A percentile compares a stretch with the other conserved stretches of the same genome.
These are phyloP conservation scores for Papilio xuthus DNA, from an alignment of 1,140 invertebrate genomes.

Conservation along the genomic window DNA sequence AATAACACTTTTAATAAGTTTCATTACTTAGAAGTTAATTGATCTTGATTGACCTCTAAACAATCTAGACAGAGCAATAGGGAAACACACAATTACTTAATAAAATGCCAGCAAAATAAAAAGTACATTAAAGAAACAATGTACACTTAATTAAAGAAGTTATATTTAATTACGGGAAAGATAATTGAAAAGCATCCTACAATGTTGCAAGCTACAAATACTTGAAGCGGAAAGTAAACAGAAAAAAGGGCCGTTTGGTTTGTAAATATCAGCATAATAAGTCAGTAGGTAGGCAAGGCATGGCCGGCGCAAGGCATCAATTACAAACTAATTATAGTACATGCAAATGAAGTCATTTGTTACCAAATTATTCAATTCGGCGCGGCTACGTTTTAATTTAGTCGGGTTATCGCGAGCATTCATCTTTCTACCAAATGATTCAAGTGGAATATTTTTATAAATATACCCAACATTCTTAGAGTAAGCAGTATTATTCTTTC, in stretches of 20 bases:
- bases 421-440: conserved; percentile 53
- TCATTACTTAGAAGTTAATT: too few species aligned
- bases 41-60: too few species aligned
- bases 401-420: conserved; percentile 58
- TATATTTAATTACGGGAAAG: conserved; percentile 11
- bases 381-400: conserved; percentile 62
- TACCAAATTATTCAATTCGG: conserved; percentile 68
- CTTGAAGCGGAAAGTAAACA: conserved; percentile 48
- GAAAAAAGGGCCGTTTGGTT: conserved; percentile 42
- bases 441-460: conserved; percentile 42
- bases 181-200: conserved; percentile 25
- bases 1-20: background rate
- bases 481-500: background rate
- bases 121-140: conserved; percentile 1
- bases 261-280: conserved; percentile 39
- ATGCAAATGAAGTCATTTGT: conserved; percentile 69
- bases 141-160: conserved; percentile 12
- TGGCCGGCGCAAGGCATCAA: conserved; percentile 48
- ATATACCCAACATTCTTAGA: background rate
- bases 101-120: background rate
- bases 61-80: background rate
- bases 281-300: conserved; percentile 42
- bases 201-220: conserved; percentile 32
- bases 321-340: conserved; percentile 66
- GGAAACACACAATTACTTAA: background rate